A percentile compares a stretch with the other conserved stretches of the same genome.
These are phyloP conservation scores for Drosophila parabipectinata DNA, from an alignment of 1,140 invertebrate species.

Conservation along the genomic window DNA sequence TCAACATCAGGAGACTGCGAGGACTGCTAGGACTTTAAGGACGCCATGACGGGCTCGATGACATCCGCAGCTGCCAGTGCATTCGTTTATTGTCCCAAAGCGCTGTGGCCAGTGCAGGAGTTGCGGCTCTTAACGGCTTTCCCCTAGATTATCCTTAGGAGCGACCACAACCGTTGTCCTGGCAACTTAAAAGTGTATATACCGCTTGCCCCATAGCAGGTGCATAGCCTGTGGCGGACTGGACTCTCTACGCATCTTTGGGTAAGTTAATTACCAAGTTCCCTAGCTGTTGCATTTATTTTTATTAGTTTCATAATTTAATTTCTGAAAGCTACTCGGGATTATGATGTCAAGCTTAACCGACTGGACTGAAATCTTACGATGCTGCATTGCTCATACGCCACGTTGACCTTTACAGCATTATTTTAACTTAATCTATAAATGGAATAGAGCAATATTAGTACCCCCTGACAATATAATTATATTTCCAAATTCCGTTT, in stretches of 20 bases:
- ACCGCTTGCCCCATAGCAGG: not conserved
- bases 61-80: constrained; percentile 22
- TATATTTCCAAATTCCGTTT: not conserved
- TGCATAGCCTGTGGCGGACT: constrained; percentile 8
- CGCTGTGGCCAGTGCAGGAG: constrained; percentile 15
- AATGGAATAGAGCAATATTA: not conserved
- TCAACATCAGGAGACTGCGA: constrained; percentile 47
- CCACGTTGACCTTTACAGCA: not conserved
- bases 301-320: constrained; percentile 53
- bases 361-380: constrained; percentile 39
- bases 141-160: constrained; percentile 16
- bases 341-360: constrained; percentile 5
- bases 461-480: not conserved
- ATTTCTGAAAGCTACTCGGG: constrained; percentile 8
- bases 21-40: constrained; percentile 16
- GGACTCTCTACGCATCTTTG: constrained; percentile 12
- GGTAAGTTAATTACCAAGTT: constrained; percentile 29
- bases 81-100: constrained; percentile 32
- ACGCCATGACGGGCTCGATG: constrained; percentile 56
- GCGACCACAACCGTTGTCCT: constrained; percentile 45
- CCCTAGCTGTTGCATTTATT: constrained; percentile 4
- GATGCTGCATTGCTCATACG: constrained; percentile 2
- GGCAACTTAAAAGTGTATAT: constrained; percentile 28
- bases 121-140: constrained; percentile 23
- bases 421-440: not conserved